Base-by-base conservation (phyloP, 2,797 vertebrate genomes). In the Aphelocoma californica region DNA sequence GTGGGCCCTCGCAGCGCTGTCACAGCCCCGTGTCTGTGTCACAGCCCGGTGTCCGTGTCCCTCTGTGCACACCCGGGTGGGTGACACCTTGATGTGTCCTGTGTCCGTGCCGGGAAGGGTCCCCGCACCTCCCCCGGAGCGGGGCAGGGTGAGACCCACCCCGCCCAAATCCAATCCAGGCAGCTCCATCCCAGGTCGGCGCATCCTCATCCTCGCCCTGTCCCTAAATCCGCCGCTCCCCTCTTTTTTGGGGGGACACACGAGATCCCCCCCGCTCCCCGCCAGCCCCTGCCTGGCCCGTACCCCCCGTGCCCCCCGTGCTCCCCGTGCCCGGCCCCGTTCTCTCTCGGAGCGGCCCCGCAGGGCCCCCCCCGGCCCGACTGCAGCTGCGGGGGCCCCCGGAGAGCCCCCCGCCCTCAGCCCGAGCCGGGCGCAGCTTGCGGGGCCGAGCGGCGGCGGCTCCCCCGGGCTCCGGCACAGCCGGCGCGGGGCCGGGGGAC, bases 311-410 rank as follows among this genome's bases (percentile, higher is more conserved):
- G 4, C 56, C 23, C 51, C 24, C 47, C 3, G 4, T 19, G 12
- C 31, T 57, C 58, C 36, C 4, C 19, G 10, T 45, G 44, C 44
- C 44, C 44, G 8, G 25, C n/a, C n/a, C 45, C 3, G 9, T 34
- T 29, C 65, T 50, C 18, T 14, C 56, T 25, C 9, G 1, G 44
- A 21, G 29, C 75, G 7, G 26, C 47, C 66, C 66, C 17, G 2
- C n/a, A 32, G 36, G 11, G 10, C 50, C 44, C 72, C 72, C 44
- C 74, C 47, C 44, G 9, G 66, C 77, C 54, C 3, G 47, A 47
- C 57, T 88, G 77, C 84, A 95, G 93, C 88, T 93, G 93, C 61
- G 10, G 80, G 70, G 58, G 26, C 62, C 91, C 75, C 81, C 50
- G 3, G 71, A 77, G 84, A 62, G 28, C 56, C 77, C 92, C 79